These are phyloP conservation scores for Limnodromus scolopaceus DNA, from an alignment of 2,797 vertebrate genomes.

Conservation along the genomic window DNA sequence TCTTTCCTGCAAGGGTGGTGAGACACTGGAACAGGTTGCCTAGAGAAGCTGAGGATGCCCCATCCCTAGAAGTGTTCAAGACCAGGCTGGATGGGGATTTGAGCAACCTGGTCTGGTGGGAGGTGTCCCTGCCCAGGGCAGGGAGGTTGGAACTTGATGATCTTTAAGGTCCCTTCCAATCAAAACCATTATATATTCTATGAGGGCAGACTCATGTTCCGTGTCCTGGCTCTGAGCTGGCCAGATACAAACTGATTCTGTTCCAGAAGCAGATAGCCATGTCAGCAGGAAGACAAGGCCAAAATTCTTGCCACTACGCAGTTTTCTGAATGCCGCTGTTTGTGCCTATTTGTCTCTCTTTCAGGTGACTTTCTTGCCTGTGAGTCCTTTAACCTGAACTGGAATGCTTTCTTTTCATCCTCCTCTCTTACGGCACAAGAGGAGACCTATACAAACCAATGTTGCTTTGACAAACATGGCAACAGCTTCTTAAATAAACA, in stretches of 20 bases:
- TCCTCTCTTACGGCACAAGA: background rate
- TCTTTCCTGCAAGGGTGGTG: too few species aligned
- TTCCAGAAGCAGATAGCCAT: background rate
- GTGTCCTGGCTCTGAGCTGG: background rate
- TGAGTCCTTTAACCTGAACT: background rate
- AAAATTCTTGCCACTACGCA: background rate
- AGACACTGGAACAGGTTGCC: too few species aligned
- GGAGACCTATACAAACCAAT: background rate
- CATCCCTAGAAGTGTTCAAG: background rate
- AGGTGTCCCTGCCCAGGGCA: background rate
- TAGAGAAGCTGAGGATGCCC: background rate
- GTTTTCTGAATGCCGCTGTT: background rate
- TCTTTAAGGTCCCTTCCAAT: background rate
- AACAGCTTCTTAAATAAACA: slow-evolving; percentile 39
- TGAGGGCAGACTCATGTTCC: background rate
- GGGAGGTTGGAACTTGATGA: background rate
- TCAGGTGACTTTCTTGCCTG: background rate
- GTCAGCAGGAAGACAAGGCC: background rate
- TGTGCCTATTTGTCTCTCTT: background rate
- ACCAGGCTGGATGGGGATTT: background rate
- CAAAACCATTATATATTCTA: background rate
- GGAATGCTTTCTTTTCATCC: background rate
- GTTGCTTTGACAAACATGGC: background rate
- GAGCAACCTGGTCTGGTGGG: background rate
- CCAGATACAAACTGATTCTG: background rate